Base-by-base conservation (phyloP, 1,140 invertebrate genomes). In the Pissodes strobi region DNA sequence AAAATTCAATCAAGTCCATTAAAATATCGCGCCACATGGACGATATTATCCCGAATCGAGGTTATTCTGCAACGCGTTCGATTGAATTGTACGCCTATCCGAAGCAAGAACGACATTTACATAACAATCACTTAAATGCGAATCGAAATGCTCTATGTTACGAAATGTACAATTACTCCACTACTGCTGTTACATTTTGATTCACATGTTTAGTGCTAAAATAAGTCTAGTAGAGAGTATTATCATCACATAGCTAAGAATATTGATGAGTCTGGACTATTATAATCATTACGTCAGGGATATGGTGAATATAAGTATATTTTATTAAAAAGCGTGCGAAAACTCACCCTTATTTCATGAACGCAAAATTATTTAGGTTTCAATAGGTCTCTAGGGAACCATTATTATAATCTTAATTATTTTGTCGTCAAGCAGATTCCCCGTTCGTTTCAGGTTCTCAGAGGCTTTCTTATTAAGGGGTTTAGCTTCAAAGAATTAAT, bases 361-460 rank as follows among this genome's bases (percentile, higher is more conserved):
- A 30, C n/a, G 30, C 30, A 34, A 52, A 52, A 52, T 27, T 18
- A 52, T 52, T 52, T 17, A 27, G 49, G 30, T 34, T 18, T 52
- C 49, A 52, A 52, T 34, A 17, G 25, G 23, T 22, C 49, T 18
- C 17, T 19, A 17, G 49, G 49, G 49, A 52, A 19, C 9, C 49
- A 52, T 52, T 52, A 52, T 52, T 52, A 52, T 52, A 52, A 52
- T 52, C 49, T 52, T 52, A 52, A 52, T 52, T 52, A 52, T 52
- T 52, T 27, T 52, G 25, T 52, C 30, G 30, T 52, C 23, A 52
- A 52, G 49, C 25, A 30, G 49, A n/a, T 21, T 52, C 15, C 30
- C 12, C 49, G 25, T 27, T 52, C 25, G 49, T 52, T n/a, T 34
- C 19, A 52, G 30, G 49, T 34, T 52, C 49, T 30, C 23, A 17